Conservation (phyloP, 2,113 vertebrate species). For the Salvelinus sp. region DNA sequence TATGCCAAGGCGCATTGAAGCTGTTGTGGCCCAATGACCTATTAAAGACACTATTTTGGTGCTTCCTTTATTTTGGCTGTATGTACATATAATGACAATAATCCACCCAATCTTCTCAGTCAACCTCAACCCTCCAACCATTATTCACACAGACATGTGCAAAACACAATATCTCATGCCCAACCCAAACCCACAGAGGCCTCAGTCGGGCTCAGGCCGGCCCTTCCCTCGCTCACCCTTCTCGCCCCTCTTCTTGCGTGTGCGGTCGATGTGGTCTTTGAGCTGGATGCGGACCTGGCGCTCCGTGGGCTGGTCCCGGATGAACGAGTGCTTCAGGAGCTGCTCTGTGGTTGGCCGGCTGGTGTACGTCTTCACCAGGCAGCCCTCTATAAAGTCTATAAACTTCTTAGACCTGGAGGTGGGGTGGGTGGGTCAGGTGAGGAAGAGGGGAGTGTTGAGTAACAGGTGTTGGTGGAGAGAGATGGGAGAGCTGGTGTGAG, state of each 20-base stretch:
- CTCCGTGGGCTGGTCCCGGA: slow-evolving; percentile 90
- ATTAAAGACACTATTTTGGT: no score
- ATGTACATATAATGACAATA: background rate
- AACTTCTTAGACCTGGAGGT: slow-evolving; percentile 89
- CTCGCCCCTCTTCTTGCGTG: slow-evolving; percentile 88
- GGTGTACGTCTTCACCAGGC: slow-evolving; percentile 89
- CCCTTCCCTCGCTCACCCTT: slow-evolving; percentile 74
- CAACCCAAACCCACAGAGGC: background rate
- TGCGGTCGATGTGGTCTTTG: slow-evolving; percentile 91
- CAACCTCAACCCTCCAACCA: background rate
- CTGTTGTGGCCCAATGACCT: no score
- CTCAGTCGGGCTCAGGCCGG: background rate
- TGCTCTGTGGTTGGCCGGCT: slow-evolving; percentile 89
- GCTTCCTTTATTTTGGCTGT: no score
- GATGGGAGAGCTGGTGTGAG: background rate
- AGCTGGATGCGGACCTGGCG: slow-evolving; percentile 93
- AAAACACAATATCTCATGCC: background rate
- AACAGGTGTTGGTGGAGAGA: background rate
- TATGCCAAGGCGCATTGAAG: no score
- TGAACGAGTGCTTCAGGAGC: slow-evolving; percentile 89
- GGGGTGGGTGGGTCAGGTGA: background rate
- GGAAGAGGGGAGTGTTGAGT: background rate
- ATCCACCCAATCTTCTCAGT: background rate
- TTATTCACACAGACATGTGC: background rate
- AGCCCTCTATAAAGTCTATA: slow-evolving; percentile 91